Conservation (phyloP, 2,888 invertebrate species). For the Melikaiella ostensackeni region DNA sequence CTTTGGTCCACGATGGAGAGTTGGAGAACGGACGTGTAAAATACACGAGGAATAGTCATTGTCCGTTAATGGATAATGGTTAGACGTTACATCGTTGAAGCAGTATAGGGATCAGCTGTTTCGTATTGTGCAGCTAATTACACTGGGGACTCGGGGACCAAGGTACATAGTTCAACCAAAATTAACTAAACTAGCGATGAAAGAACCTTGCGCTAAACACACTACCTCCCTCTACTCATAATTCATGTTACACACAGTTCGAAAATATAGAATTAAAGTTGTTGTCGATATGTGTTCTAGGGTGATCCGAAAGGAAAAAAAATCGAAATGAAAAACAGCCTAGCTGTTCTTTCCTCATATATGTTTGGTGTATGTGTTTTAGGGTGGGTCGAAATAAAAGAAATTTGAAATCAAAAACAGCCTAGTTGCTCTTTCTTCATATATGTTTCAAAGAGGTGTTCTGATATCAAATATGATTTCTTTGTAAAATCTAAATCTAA, state of each 20-base stretch:
- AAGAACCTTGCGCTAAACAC: constrained; percentile 65
- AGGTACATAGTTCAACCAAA: constrained; percentile 61
- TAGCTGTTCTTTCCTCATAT: no score
- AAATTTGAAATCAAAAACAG: no score
- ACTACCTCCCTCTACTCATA: constrained; percentile 5
- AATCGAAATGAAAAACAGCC: no score
- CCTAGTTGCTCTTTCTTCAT: no score
- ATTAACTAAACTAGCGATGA: constrained; percentile 73
- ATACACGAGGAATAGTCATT: constrained; percentile 67
- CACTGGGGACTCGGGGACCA: constrained; percentile 69
- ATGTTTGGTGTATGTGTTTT: no score
- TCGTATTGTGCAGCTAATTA: constrained; percentile 74
- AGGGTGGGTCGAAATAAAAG: no score
- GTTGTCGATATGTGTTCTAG: not conserved
- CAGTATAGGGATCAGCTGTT: constrained; percentile 66
- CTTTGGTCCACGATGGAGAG: not conserved
- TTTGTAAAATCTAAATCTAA: no score
- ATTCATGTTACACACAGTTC: not conserved
- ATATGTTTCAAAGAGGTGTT: no score
- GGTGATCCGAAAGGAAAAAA: no score
- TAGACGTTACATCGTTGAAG: constrained; percentile 61
- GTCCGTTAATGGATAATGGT: constrained; percentile 67
- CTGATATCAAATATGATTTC: no score
- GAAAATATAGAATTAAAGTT: constrained; percentile 13
- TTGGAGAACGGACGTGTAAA: constrained; percentile 47